Evolutionary conservation across 1,140 invertebrate species (phyloP).

Genomic region (Eumeta japonica): DNA sequence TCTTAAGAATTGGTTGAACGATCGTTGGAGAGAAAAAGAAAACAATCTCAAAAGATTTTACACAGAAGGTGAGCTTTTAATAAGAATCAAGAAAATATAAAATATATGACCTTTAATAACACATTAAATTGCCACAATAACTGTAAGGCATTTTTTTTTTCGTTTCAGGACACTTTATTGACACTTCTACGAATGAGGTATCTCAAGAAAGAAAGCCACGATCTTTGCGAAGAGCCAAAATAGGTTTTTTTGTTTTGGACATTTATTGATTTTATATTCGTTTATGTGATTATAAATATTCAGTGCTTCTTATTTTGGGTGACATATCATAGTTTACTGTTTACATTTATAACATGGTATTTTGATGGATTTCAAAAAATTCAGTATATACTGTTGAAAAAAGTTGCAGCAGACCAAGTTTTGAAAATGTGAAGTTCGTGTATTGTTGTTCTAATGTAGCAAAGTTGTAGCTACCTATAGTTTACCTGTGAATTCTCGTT

Average conservation of each 20-base stretch:
- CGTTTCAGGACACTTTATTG: conserved; percentile 34
- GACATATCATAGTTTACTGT: conserved; percentile 34
- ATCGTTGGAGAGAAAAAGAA: conserved; percentile 75
- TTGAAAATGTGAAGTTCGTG: conserved; percentile 4
- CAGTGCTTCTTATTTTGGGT: conserved; percentile 40
- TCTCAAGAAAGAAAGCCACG: conserved; percentile 19
- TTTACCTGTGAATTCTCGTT: conserved; percentile 35
- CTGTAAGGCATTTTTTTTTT: conserved; percentile 7
- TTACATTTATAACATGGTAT: conserved; percentile 33
- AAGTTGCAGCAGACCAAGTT: conserved; percentile 11
- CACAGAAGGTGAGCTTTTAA: conserved; percentile 48
- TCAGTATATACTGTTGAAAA: conserved; percentile 34
- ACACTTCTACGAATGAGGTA: conserved; percentile 19
- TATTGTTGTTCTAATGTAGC: too few species aligned
- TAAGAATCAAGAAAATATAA: too few species aligned
- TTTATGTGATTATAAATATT: conserved; percentile 26
- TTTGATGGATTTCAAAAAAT: conserved; percentile 47
- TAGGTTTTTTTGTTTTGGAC: conserved; percentile 40
- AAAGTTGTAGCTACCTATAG: conserved; percentile 6
- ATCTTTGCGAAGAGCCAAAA: conserved; percentile 23
- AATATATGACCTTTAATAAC: too few species aligned
- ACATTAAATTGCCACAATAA: too few species aligned
- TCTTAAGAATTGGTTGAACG: conserved; percentile 67
- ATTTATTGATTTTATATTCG: conserved; percentile 30
- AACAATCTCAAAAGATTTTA: conserved; percentile 61